phyloP scores from a whole-genome alignment of 2,797 vertebrate genomes.

The Platalea minor region DNA sequence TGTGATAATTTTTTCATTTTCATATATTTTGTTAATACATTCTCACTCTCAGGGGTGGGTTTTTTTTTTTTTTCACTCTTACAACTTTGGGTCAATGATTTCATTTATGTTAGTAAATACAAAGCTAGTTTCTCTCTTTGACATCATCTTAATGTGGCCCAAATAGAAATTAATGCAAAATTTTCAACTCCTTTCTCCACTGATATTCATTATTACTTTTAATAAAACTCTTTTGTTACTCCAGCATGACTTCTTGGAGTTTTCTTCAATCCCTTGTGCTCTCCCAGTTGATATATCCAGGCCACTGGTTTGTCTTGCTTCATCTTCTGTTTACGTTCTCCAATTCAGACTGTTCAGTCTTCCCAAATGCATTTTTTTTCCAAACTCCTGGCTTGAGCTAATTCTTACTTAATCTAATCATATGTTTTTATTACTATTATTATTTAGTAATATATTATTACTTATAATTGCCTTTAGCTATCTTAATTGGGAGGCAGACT shows the following conservation, averaged over 20 bases:
- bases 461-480: neutral
- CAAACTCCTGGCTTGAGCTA: neutral
- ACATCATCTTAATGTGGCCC: neutral
- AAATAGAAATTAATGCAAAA: neutral
- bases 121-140: neutral
- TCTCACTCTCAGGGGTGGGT: neutral
- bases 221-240: neutral
- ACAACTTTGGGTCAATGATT: neutral
- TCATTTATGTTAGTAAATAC: neutral
- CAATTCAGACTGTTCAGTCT: neutral
- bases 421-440: neutral
- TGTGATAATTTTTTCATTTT: neutral
- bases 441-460: neutral
- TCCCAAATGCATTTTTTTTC: neutral
- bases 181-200: neutral
- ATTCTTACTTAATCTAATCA: neutral
- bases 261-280: neutral
- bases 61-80: neutral
- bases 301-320: neutral
- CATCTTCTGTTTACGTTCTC: neutral
- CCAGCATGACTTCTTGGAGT: neutral
- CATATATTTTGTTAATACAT: neutral
- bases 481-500: neutral
- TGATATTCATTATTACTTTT: neutral
- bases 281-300: neutral